Evolutionary conservation across 2,888 invertebrate genomes (phyloP).

Genomic region (Anorthoa munda): DNA sequence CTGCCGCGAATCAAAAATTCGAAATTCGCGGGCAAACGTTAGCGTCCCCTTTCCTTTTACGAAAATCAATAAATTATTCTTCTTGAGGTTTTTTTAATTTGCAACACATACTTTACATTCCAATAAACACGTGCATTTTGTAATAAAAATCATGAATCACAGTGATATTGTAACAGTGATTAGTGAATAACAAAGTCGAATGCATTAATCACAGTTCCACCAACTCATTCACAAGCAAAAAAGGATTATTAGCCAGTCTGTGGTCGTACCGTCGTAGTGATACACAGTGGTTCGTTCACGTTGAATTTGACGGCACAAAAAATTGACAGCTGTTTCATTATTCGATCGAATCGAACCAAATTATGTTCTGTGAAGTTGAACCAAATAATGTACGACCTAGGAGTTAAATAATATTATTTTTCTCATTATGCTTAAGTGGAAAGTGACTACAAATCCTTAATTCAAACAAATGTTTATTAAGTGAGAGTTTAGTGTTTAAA

Average conservation of each 20-base stretch:
- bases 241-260: conserved; percentile 1
- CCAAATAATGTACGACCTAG: conserved; percentile 14
- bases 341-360: conserved; percentile 46
- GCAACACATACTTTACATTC: neutral
- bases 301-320: conserved; percentile 28
- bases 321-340: conserved; percentile 50
- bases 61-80: neutral
- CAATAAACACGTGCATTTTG: neutral
- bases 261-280: too few relatives aligned
- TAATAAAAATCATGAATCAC: neutral
- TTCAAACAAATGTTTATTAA: conserved; percentile 21
- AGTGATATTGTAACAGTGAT: neutral
- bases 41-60: neutral
- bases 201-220: neutral
- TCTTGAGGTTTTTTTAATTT: neutral
- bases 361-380: too few relatives aligned
- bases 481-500: conserved; percentile 22
- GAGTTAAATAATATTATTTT: conserved; percentile 32
- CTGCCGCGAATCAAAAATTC: neutral
- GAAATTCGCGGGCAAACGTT: neutral
- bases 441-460: conserved; percentile 38
- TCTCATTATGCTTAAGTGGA: conserved; percentile 27
- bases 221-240: neutral
- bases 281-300: neutral
- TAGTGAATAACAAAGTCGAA: conserved; percentile 1